Evolutionary conservation across 2,888 invertebrate genomes (phyloP), one percentile per base, ranked within the genome.

Genomic region (Coecobrya sp.): DNA sequence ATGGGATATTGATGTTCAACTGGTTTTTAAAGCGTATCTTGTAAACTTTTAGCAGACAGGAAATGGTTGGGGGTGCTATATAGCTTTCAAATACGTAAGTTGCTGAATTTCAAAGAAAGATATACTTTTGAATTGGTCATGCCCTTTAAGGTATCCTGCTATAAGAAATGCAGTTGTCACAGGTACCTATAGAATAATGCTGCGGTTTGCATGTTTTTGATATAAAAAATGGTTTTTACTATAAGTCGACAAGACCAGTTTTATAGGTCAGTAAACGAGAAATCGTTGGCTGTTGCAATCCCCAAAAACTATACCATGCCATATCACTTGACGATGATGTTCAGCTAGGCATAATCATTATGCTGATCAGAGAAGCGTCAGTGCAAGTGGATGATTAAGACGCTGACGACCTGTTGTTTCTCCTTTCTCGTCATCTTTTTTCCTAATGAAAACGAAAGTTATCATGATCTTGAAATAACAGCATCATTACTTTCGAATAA

Each of bases 231-330:
- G n/a, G n/a, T 3, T 1, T 55, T 19, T 55, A n/a, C 13, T n/a
- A 4, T 55, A 19, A n/a, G 4, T 55, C 55, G 22, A 11, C 59
- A 84, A 59, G 84, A 70, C 91, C 79, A 81, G 70, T 86, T 91
- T 91, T 91, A 86, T 91, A 91, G 91, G 91, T 86, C 91, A 91
- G 91, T 81, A 91, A 91, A 91, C 86, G 81, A 86, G 86, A 91
- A 86, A 82, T 90, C 62, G 55, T 45, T 59, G 7, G 10, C 27
- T 52, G 13, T 36, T 45, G 4, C 27, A 49, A 49, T 49, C 49
- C 49, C 49, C 13, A 1, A 49, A 49, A 19, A n/a, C 5, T 55
- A n/a, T 55, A 55, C 55, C 62, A 62, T 10, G n/a, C 52, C n/a
- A 49, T 30, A 36, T 16, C 7, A 70, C 36, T 13, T 36, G 3